These are phyloP conservation scores for Chiroxiphia lanceolata DNA, from an alignment of 2,797 vertebrate species.

Conservation along the genomic window DNA sequence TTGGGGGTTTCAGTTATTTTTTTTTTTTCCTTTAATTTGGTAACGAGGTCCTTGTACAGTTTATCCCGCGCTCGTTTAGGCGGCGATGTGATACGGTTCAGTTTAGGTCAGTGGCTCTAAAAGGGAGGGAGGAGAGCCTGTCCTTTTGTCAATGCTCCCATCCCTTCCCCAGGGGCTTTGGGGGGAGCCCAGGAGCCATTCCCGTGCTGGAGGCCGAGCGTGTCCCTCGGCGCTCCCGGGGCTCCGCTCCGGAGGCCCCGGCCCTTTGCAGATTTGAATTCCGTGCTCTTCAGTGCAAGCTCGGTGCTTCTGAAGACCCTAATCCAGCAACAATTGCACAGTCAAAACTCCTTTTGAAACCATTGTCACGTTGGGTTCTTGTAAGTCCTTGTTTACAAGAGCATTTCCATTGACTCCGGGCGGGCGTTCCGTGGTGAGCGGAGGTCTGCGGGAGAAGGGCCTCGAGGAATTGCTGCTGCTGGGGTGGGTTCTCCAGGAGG, in stretches of 20 bases:
- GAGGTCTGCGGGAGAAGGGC: not conserved
- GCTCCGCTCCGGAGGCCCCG: not conserved
- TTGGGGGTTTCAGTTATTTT: not conserved
- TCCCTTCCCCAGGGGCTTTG: fast-evolving
- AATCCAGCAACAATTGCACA: conserved; percentile 56
- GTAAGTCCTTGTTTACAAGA: conserved; percentile 64
- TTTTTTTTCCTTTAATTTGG: not conserved
- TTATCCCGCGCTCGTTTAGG: not conserved
- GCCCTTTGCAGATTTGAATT: not conserved
- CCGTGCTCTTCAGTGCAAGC: not conserved
- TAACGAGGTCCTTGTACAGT: fast-evolving
- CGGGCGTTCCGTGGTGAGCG: not conserved
- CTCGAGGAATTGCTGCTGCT: not conserved
- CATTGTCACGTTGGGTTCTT: conserved; percentile 6
- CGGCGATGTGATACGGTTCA: not conserved
- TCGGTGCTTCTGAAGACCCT: not conserved
- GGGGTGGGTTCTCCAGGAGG: not conserved
- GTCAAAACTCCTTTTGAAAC: conserved; percentile 51
- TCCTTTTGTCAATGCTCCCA: not conserved
- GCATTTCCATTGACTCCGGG: conserved; percentile 12
- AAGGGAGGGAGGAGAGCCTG: not conserved
- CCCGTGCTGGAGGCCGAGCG: not conserved
- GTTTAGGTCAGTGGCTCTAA: not conserved
- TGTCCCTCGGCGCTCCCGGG: not conserved
- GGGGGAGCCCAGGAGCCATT: not conserved